phyloP scores from a whole-genome alignment of 1,140 invertebrate species.

The Drosophila erecta region DNA sequence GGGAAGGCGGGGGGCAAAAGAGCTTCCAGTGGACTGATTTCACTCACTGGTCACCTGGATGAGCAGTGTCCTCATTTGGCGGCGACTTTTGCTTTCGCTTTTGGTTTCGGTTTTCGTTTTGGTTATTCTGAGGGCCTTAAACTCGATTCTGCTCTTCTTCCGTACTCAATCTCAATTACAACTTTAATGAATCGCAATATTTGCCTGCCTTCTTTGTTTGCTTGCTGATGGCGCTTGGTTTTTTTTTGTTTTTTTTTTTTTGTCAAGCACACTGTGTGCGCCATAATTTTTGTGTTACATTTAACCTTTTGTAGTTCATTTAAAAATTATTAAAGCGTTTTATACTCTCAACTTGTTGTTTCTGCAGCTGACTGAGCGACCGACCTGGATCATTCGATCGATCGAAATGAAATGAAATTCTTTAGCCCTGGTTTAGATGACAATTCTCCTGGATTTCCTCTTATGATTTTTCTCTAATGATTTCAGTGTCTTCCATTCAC shows the following conservation, averaged over 20 bases:
- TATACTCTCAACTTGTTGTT: slow-evolving; percentile 63
- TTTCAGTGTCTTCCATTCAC: slow-evolving; percentile 8
- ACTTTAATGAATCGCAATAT: slow-evolving; percentile 38
- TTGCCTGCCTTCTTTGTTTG: slow-evolving; percentile 27
- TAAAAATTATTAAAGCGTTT: slow-evolving; percentile 81
- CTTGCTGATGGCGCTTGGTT: slow-evolving; percentile 15
- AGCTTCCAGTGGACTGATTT: slow-evolving; percentile 3
- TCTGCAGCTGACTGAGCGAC: slow-evolving; percentile 47
- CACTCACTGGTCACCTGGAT: neutral
- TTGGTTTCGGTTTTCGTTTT: no score
- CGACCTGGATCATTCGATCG: slow-evolving; percentile 13
- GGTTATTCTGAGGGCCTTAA: slow-evolving; percentile 9
- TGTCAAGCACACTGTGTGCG: slow-evolving; percentile 68
- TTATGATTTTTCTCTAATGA: slow-evolving; percentile 9
- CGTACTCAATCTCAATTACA: slow-evolving; percentile 18
- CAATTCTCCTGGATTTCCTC: slow-evolving; percentile 42
- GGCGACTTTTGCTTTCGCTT: slow-evolving; percentile 1
- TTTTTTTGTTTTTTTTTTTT: slow-evolving; percentile 67
- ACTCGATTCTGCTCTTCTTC: slow-evolving; percentile 20
- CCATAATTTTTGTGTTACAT: slow-evolving; percentile 58
- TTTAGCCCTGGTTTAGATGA: slow-evolving; percentile 44
- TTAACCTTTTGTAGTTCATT: slow-evolving; percentile 63
- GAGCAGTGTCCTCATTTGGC: slow-evolving; percentile 25
- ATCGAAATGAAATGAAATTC: slow-evolving; percentile 46
- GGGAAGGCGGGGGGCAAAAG: slow-evolving; percentile 8